phyloP scores from a whole-genome alignment of 2,888 invertebrate species.

The Neuroscelio doddi region DNA sequence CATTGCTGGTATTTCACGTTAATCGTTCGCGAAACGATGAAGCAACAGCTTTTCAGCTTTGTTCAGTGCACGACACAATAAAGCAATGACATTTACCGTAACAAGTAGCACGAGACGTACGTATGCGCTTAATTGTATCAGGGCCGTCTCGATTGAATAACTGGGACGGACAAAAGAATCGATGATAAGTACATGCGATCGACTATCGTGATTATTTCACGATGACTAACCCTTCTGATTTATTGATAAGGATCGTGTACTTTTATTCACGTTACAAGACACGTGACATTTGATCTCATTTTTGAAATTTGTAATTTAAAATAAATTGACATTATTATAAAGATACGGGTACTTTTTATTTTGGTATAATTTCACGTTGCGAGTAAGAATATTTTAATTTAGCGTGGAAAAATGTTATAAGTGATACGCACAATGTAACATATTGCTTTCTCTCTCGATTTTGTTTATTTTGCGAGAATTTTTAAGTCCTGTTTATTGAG shows the following conservation, averaged over 20 bases:
- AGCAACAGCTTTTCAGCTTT: conserved; percentile 11
- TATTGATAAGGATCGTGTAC: too few relatives aligned
- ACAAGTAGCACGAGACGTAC: conserved; percentile 9
- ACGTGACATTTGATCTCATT: too few relatives aligned
- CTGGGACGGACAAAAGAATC: not conserved
- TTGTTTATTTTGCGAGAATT: conserved; percentile 14
- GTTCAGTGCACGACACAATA: conserved; percentile 1
- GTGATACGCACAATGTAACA: conserved; percentile 9
- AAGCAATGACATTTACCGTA: conserved; percentile 25
- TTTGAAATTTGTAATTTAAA: too few relatives aligned
- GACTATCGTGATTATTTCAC: conserved; percentile 4
- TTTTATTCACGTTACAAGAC: too few relatives aligned
- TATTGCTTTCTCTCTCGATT: conserved; percentile 30
- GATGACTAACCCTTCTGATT: too few relatives aligned
- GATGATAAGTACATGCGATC: conserved; percentile 9
- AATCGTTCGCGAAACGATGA: conserved; percentile 19
- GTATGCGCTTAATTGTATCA: conserved; percentile 12
- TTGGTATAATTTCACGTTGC: too few relatives aligned
- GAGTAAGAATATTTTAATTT: too few relatives aligned
- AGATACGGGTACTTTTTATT: too few relatives aligned
- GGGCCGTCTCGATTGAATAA: conserved; percentile 5
- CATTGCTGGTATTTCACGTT: conserved; percentile 17
- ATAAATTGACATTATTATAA: too few relatives aligned
- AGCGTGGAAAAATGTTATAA: too few relatives aligned
- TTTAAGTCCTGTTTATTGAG: conserved; percentile 1